Base-by-base conservation (phyloP, 2,113 vertebrate genomes). In the Carettochelys insculpta region DNA sequence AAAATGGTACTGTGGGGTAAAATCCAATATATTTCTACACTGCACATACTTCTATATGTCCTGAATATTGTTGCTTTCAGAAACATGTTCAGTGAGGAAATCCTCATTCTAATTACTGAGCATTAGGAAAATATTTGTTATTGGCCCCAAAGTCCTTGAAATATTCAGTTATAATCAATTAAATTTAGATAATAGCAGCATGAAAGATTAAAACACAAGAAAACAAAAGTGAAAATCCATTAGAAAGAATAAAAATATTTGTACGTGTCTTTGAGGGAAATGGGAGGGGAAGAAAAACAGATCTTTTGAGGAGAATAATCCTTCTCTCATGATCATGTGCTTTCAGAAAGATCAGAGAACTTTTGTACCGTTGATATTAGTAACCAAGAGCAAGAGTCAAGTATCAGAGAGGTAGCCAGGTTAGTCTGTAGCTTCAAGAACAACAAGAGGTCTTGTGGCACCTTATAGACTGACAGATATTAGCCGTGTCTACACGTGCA, bases 191-290 rank as follows among this genome's bases (percentile, higher is more conserved):
- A 5, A 47, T 93, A 77, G 80, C 91, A 91, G 85, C 71, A 50
- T 19, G 83, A 1, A 58, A 0, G 2, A 58, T 68, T 51, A 73
- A 84, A 92, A 54, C 50, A 87, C 52, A 88, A 45, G 48, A 78
- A 95, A 94, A 91, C 88, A 80, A 83, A 83, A 87, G 25, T 83
- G 17, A 17, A 94, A 95, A 45, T 77, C 56, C 52, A 56, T 56
- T 47, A 31, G 38, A 58, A 29, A 91, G 93, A 92, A 87, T 76
- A 65, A 86, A 88, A 65, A 34, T 5, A 3, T 87, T 89, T 82
- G 65, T 45, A 87, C 50, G 43, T 73, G 34, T 17, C 38, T 95
- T 86, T 83, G 65, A 88, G 71, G 73, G 38, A 68, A 68, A 68
- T 38, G n/a, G 61, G 19, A 38, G n/a, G 90, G 52, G 27, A 90